Percentiles rank a stretch among this genome's conserved stretches.
phyloP scores from a whole-genome alignment of 1,140 invertebrate species.

The Saxidomus purpurata region DNA sequence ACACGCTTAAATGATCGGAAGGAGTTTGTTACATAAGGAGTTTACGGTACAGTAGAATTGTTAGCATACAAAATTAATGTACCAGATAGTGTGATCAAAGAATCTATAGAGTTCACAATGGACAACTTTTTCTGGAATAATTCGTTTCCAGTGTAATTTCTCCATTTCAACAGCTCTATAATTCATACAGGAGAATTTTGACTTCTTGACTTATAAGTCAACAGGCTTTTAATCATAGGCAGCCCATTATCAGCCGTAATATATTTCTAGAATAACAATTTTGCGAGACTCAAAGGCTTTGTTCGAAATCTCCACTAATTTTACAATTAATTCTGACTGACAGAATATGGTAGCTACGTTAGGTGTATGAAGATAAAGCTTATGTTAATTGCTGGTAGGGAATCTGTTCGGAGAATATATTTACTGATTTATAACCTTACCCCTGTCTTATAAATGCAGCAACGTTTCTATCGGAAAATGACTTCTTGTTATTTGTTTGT shows the following conservation, averaged over 20 bases:
- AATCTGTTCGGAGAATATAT: constrained; percentile 30
- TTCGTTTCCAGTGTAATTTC: neutral
- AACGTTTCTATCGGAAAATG: constrained; percentile 47
- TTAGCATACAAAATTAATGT: too few species aligned
- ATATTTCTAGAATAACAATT: constrained; percentile 62
- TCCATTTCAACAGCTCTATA: neutral
- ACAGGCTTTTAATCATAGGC: constrained; percentile 11
- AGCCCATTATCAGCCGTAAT: constrained; percentile 7
- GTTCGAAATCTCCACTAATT: constrained; percentile 44
- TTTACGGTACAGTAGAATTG: too few species aligned
- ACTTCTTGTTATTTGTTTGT: constrained; percentile 61
- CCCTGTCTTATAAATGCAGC: constrained; percentile 10
- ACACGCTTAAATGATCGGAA: too few species aligned
- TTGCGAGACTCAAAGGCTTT: constrained; percentile 21
- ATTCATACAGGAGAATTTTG: neutral
- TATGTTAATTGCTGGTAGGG: constrained; percentile 25
- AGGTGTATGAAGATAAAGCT: constrained; percentile 23
- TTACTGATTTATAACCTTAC: constrained; percentile 46
- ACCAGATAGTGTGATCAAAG: too few species aligned
- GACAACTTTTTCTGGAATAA: too few species aligned
- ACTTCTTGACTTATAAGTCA: constrained; percentile 12
- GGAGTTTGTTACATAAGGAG: too few species aligned
- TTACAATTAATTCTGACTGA: constrained; percentile 61
- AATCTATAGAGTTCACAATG: too few species aligned
- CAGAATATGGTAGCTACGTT: constrained; percentile 5